These are phyloP conservation scores for Perccottus glenii DNA, from an alignment of 2,113 vertebrate species.

Conservation along the genomic window DNA sequence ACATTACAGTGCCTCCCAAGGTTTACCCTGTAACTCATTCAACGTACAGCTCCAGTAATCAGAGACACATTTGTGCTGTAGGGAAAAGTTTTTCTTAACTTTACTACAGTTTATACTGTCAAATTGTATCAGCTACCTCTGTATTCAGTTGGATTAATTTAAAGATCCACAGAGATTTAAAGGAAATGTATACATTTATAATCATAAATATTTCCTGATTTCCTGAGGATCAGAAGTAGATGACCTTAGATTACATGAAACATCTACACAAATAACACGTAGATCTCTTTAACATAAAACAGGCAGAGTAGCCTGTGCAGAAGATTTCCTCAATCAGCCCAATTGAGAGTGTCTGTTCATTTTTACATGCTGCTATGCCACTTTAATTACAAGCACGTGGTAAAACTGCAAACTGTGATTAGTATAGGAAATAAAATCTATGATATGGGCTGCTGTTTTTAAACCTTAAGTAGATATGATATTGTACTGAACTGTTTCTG, in stretches of 20 bases:
- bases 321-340: conserved; percentile 26
- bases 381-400: conserved; percentile 21
- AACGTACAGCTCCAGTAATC: conserved; percentile 63
- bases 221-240: conserved; percentile 51
- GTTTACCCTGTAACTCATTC: conserved; percentile 57
- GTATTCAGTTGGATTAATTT: background rate
- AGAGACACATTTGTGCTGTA: conserved; percentile 72
- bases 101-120: conserved; percentile 27
- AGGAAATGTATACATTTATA: background rate
- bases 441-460: background rate
- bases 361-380: conserved; percentile 1
- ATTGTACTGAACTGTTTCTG: too few species aligned
- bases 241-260: conserved; percentile 35
- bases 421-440: background rate
- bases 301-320: conserved; percentile 31
- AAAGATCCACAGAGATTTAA: background rate
- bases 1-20: conserved; percentile 65
- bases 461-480: too few species aligned
- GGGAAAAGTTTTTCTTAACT: conserved; percentile 36
- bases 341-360: conserved; percentile 25
- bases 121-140: conserved; percentile 17
- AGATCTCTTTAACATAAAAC: conserved; percentile 54
- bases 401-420: background rate
- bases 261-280: conserved; percentile 42
- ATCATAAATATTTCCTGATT: conserved; percentile 56